These are phyloP conservation scores for Tenualosa ilisha DNA, from an alignment of 2,797 vertebrate genomes.

Conservation along the genomic window DNA sequence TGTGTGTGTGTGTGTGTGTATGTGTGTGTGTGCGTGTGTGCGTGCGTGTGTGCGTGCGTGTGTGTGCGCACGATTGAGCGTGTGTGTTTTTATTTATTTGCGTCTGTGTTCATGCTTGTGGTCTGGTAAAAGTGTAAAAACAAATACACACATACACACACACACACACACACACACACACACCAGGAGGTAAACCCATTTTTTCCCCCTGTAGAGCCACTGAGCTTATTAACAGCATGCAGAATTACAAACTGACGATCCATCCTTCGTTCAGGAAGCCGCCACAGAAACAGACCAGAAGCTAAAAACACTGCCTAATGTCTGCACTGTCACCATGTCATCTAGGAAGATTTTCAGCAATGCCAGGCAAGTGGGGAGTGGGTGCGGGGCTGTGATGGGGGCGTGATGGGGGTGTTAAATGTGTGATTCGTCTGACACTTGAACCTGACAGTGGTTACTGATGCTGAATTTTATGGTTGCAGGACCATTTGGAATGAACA, in stretches of 20 bases:
- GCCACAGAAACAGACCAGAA: neutral
- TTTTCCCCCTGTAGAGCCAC: conserved; percentile 36
- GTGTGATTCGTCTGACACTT: neutral
- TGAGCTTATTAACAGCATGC: neutral
- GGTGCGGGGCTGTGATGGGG: too few species aligned
- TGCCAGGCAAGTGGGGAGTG: conserved; percentile 19
- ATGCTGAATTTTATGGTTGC: neutral
- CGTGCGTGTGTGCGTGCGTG: neutral
- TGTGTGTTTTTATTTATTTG: neutral
- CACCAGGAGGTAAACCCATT: conserved; percentile 43
- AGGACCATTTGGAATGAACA: neutral
- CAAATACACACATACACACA: conserved; percentile 49
- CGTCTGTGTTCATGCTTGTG: conserved; percentile 16
- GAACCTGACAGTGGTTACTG: neutral
- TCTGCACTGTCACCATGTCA: neutral
- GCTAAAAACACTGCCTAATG: neutral
- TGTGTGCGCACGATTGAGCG: neutral
- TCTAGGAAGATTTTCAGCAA: conserved; percentile 31
- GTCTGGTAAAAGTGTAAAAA: conserved; percentile 31
- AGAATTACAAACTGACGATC: conserved; percentile 11
- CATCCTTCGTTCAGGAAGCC: neutral
- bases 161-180: conserved; percentile 27
- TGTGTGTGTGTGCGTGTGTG: neutral
- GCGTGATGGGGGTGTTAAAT: neutral
- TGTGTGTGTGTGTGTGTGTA: conserved; percentile 10